Conservation (phyloP, 2,113 vertebrate genomes). For the Hyperoodon ampullatus region DNA sequence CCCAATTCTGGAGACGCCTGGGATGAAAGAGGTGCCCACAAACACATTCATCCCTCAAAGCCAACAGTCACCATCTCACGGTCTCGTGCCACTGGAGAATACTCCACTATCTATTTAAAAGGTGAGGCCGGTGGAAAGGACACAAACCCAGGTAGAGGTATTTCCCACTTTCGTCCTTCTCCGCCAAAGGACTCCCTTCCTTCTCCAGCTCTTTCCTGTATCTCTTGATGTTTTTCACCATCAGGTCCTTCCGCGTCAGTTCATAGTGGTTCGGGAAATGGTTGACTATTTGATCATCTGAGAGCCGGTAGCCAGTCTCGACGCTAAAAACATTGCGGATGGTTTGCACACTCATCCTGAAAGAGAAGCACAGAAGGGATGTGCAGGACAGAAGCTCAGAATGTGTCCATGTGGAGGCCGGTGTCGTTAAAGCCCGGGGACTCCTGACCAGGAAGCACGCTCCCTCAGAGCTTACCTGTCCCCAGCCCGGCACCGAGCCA, state of each 20-base stretch:
- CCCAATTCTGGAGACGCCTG: accelerated
- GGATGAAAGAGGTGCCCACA: not conserved
- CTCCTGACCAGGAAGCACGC: accelerated
- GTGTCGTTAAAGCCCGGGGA: accelerated
- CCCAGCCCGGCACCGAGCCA: accelerated
- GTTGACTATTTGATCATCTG: slow-evolving; percentile 98
- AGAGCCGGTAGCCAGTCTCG: slow-evolving; percentile 96
- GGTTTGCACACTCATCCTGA: slow-evolving; percentile 98
- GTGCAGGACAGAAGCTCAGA: accelerated
- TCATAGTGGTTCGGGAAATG: slow-evolving; percentile 99
- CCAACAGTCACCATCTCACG: accelerated
- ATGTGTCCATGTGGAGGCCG: accelerated
- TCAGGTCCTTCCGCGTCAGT: slow-evolving; percentile 96
- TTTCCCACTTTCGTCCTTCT: slow-evolving; percentile 98
- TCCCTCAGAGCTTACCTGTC: not conserved
- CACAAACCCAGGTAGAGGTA: slow-evolving; percentile 94
- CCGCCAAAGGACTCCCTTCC: slow-evolving; percentile 94
- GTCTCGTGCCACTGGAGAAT: accelerated
- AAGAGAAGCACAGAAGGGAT: not conserved
- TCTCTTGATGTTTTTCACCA: slow-evolving; percentile 99
- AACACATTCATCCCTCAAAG: accelerated
- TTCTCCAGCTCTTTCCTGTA: slow-evolving; percentile 98
- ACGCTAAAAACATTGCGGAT: slow-evolving; percentile 98
- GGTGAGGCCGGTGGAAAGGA: accelerated
- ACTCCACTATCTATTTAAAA: accelerated